phyloP scores from a whole-genome alignment of 2,113 vertebrate genomes.

The Podarcis raffonei region DNA sequence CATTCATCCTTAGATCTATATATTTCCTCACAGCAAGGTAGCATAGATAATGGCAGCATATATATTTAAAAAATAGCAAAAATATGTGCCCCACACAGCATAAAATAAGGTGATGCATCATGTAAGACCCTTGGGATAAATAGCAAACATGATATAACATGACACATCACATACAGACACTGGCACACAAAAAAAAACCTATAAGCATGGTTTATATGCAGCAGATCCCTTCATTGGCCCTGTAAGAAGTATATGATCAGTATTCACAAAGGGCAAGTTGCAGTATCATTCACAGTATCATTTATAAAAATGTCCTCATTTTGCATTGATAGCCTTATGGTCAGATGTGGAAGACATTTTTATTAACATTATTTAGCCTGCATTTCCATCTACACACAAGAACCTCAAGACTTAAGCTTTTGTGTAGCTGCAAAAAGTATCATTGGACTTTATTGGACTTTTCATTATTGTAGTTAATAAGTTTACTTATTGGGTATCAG shows the following conservation, averaged over 20 bases:
- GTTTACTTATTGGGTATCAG: not conserved
- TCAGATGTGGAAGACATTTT: not conserved
- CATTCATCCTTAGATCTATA: not conserved
- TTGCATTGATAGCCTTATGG: not conserved
- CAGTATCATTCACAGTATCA: not conserved
- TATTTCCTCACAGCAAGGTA: not conserved
- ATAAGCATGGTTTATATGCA: not conserved
- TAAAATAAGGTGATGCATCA: not conserved
- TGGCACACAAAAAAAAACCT: not conserved
- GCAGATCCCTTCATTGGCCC: not conserved
- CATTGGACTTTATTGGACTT: not conserved
- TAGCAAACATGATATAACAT: not conserved
- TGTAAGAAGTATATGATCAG: not conserved
- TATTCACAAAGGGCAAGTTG: not conserved
- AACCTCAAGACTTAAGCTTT: not conserved
- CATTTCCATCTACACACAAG: not conserved
- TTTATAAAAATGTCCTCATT: not conserved
- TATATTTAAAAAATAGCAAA: not conserved
- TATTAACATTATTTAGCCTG: not conserved
- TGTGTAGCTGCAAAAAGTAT: not conserved
- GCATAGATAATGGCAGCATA: not conserved
- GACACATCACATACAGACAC: not conserved
- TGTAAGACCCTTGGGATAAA: not conserved
- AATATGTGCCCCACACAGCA: not conserved
- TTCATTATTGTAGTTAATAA: not conserved